Base-by-base conservation (phyloP, 2,888 invertebrate genomes). In the Euzophera pinguis region DNA sequence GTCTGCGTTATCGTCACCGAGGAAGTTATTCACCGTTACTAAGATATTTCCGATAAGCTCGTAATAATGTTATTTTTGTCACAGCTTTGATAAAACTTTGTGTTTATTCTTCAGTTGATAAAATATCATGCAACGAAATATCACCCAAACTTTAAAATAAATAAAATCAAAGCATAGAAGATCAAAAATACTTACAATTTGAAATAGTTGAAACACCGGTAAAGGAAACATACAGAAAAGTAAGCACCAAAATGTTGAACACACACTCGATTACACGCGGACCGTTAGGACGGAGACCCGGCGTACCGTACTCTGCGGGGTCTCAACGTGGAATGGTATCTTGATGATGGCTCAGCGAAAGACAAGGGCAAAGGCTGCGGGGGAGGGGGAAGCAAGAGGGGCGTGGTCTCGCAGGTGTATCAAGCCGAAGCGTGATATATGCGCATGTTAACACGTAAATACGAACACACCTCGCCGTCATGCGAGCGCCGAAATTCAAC, bases 381-480 rank as follows among this genome's bases (percentile, higher is more conserved):
- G 71, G 70, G 63, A 55, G 60, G 56, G 53, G 52, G 61, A 55
- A 61, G 56, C 53, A 12, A 53, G 52, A 68, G 72, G 66, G 85
- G 84, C 84, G 86, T 75, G 78, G 82, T 74, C 65, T 78, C 67
- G 74, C 87, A 88, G 87, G 88, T 88, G 86, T 81, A 84, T 79
- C 79, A 77, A 64, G 65, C 71, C 77, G 75, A 79, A 81, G 78
- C 68, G 78, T 87, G 86, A 88, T 84, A 78, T 87, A 88, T 86
- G 84, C 85, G 81, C 83, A 81, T 83, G 82, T 84, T 86, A 84
- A 81, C 86, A 85, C 84, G 79, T 62, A 61, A 61, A 63, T 65
- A 65, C 64, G 80, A 77, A 85, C 86, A 86, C 89, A 88, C 89
- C 89, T 89, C 75, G 78, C 73, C 83, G 86, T 87, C 86, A 84